Evolutionary conservation across 2,888 invertebrate genomes (phyloP).

Genomic region (Geotrupes spiniger): DNA sequence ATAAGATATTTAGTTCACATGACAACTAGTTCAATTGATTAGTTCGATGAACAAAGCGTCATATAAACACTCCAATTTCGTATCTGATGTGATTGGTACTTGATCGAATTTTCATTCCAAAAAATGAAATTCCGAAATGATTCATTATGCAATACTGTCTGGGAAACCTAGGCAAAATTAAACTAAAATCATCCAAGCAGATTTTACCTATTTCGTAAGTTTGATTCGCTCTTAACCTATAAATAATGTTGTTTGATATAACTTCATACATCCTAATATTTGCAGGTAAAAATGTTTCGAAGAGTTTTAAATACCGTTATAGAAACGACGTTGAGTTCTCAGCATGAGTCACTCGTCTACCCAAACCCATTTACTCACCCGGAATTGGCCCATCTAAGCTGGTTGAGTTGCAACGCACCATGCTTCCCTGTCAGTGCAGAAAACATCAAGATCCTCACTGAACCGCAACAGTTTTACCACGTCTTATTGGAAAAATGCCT

Average conservation of each 20-base stretch:
- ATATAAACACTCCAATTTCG: too few species aligned
- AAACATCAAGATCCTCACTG: constrained; percentile 70
- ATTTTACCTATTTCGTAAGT: too few species aligned
- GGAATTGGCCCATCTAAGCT: constrained; percentile 46
- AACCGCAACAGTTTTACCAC: constrained; percentile 76
- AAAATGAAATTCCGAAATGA: not conserved
- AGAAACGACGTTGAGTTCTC: constrained; percentile 37
- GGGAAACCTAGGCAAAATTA: not conserved
- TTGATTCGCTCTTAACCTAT: too few species aligned
- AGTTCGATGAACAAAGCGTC: too few species aligned
- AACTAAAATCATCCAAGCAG: too few species aligned
- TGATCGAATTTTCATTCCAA: too few species aligned
- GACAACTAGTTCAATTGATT: too few species aligned
- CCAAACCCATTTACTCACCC: constrained; percentile 40
- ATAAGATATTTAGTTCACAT: too few species aligned
- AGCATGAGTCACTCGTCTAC: constrained; percentile 32
- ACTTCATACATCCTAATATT: too few species aligned
- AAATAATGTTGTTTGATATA: too few species aligned
- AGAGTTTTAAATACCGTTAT: constrained; percentile 42
- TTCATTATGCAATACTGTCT: not conserved
- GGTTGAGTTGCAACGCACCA: constrained; percentile 62
- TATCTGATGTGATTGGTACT: too few species aligned
- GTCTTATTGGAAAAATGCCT: constrained; percentile 66
- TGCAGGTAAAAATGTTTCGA: constrained; percentile 39
- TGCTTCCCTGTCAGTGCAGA: constrained; percentile 67